Percentiles rank a stretch among this genome's conserved stretches.
Conservation (phyloP, 1,140 invertebrate species). For the Atopsyche davidsoni region DNA sequence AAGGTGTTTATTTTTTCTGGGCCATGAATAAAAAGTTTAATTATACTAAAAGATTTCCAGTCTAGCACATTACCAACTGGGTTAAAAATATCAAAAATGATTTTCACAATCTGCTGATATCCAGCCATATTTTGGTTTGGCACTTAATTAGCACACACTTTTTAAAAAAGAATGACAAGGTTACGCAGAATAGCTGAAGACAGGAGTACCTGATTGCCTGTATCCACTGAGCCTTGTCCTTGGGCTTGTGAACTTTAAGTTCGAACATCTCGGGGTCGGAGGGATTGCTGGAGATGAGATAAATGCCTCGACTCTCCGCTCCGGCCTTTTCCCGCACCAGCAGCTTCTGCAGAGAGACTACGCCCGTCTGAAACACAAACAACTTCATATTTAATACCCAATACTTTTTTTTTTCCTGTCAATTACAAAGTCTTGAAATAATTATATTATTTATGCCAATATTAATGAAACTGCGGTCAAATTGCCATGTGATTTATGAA, state of each 20-base stretch:
- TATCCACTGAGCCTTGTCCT: slow-evolving; percentile 86
- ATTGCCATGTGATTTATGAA: too few species aligned
- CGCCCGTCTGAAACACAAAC: slow-evolving; percentile 63
- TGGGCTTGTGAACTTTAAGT: slow-evolving; percentile 79
- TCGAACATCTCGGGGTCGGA: slow-evolving; percentile 93
- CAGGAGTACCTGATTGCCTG: slow-evolving; percentile 63
- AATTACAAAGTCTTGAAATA: too few species aligned
- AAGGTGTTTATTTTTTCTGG: too few species aligned
- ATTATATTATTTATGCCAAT: too few species aligned
- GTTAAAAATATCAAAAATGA: too few species aligned
- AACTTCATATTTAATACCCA: too few species aligned
- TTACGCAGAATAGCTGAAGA: too few species aligned
- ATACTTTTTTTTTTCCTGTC: too few species aligned
- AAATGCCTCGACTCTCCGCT: slow-evolving; percentile 79
- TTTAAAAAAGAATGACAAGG: slow-evolving; percentile 16
- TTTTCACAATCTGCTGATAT: neutral
- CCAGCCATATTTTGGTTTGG: neutral
- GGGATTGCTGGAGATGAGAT: slow-evolving; percentile 82
- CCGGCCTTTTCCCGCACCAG: slow-evolving; percentile 89
- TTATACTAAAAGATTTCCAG: too few species aligned
- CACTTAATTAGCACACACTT: neutral
- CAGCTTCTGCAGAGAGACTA: slow-evolving; percentile 84
- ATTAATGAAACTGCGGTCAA: too few species aligned
- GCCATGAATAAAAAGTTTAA: too few species aligned
- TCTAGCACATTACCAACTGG: too few species aligned